A percentile compares a stretch with the other conserved stretches of the same genome.
Evolutionary conservation across 2,113 vertebrate genomes (phyloP).

Genomic region (Myotis brandtii): DNA sequence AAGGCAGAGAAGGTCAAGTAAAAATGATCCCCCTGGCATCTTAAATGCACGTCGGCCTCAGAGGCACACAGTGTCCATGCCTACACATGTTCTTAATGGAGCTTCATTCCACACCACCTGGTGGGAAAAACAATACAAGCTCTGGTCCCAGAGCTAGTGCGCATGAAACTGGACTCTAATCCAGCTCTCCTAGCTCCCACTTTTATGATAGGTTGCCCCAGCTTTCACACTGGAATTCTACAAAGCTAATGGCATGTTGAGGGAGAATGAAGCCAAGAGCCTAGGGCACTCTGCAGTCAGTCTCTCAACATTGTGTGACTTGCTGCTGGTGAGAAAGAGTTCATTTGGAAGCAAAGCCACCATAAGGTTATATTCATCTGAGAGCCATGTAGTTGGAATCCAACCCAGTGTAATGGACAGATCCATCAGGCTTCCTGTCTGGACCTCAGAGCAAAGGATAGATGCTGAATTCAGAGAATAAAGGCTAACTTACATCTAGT

Average conservation of each 20-base stretch:
- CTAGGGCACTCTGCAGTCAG: neutral
- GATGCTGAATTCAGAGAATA: neutral
- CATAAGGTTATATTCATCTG: neutral
- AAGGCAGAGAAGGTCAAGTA: neutral
- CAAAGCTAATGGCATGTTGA: neutral
- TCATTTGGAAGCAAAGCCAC: neutral
- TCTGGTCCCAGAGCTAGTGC: neutral
- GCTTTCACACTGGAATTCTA: neutral
- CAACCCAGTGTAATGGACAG: neutral
- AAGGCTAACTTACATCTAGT: neutral
- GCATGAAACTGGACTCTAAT: neutral
- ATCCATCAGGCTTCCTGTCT: neutral
- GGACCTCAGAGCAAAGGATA: neutral
- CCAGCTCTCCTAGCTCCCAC: neutral
- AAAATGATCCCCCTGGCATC: neutral
- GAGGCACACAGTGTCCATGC: neutral
- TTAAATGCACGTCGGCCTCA: neutral
- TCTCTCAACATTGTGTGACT: slow-evolving; percentile 27
- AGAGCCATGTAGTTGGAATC: neutral
- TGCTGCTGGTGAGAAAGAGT: slow-evolving; percentile 4
- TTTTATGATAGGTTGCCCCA: neutral
- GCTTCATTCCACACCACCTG: neutral
- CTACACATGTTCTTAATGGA: neutral
- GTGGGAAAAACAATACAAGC: neutral
- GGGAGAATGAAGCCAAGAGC: neutral